Base-by-base conservation (phyloP, 1,140 invertebrate genomes). In the Hetaerina americana region DNA sequence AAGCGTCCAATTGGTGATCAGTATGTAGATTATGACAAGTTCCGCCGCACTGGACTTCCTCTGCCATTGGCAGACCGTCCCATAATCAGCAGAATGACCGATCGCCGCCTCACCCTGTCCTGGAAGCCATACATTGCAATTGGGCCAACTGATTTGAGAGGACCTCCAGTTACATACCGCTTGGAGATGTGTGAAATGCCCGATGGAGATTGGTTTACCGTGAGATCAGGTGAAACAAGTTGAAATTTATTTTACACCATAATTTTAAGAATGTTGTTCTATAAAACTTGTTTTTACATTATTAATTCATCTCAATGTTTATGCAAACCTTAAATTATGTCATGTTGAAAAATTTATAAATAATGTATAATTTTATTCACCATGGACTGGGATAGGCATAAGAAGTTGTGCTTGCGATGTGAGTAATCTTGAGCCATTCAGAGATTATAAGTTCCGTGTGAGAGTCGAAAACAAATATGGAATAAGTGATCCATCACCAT, bases 391-490 rank as follows among this genome's bases (percentile, higher is more conserved):
- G n/a, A 12, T 70, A 81, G 82, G 92, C 5, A 85, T 96, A 5
- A 85, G 92, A 72, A 92, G 91, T 66, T 94, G 91, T 77, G 87
- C 88, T 25, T 94, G 92, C 78, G 93, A 95, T 77, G 90, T 97
- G 68, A 84, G 87, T 27, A 92, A 91, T 79, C 83, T 93, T 40
- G 88, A 92, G 76, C 93, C 94, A 0, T 92, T 92, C 82, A 85
- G 90, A 70, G 94, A 97, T 82, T 97, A 96, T 81, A 91, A 91
- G 78, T 97, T 97, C 83, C 85, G 95, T 66, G 87, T 97, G 27
- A 86, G 95, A n/a, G 95, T 97, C 1, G 94, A 97, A 78, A 97
- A 97, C 79, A 94, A 95, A 80, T 94, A 93, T 78, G 96, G 95
- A n/a, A 87, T 97, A n/a, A 96, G 94, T 79, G 95, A 97, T 78